Base-by-base conservation (phyloP, 2,888 invertebrate species). In the Lithophane leautieri region DNA sequence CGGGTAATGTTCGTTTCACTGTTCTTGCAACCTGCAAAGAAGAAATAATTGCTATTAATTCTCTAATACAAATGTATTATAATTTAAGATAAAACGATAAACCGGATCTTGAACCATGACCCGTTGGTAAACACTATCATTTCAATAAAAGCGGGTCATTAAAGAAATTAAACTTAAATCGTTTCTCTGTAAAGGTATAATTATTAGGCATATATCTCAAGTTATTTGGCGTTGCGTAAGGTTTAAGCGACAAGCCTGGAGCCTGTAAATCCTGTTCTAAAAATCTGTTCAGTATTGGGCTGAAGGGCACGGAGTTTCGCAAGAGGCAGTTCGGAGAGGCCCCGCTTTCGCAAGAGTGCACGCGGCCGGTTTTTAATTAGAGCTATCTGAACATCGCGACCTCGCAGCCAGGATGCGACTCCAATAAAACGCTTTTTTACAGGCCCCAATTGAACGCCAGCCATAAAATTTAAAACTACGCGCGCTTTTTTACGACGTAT, bases 361-460 rank as follows among this genome's bases (percentile, higher is more conserved):
- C 91, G 91, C 90, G 89, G 91, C 92, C 90, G 88, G 92, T 93
- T 95, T 95, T 96, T 96, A 96, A 96, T 95, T 95, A 95, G 95
- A 94, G 92, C 93, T 94, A 94, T 93, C 94, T 90, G 93, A 93
- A 84, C 92, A 92, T 92, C 93, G 92, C 93, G 95, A 90, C 96
- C 96, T 95, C 95, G 95, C 86, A 77, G 93, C 91, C 95, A 95
- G 96, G 96, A 96, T 95, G 94, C 94, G 93, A 90, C 93, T 93
- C 91, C 94, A 95, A 96, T 96, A 96, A 96, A 96, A 95, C 92
- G 92, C 91, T 93, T 96, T 94, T 96, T 96, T 96, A 96, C 95
- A 94, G 92, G 92, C 95, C 93, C 92, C 96, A 96, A 96, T 96
- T 96, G 96, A 94, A 95, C 93, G 92, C 90, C 89, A 89, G 93